These are phyloP conservation scores for Hypotaenidia philippensis DNA, from an alignment of 2,797 vertebrate genomes.

Conservation along the genomic window DNA sequence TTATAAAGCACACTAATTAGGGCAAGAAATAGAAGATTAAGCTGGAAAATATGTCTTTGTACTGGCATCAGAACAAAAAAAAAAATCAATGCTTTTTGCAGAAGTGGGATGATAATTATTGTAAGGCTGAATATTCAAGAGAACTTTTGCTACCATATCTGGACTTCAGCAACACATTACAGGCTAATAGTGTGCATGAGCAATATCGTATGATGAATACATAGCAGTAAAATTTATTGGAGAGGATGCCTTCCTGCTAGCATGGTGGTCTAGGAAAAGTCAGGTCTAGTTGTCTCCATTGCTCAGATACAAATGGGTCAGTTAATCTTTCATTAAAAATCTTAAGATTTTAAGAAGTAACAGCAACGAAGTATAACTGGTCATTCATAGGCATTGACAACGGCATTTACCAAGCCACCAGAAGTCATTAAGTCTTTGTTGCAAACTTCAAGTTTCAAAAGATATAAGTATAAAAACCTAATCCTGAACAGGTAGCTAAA, in stretches of 20 bases:
- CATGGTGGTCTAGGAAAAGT: neutral
- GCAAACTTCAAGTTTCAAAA: neutral
- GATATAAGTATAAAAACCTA: neutral
- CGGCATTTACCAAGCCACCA: neutral
- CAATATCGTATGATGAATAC: neutral
- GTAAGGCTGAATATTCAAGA: neutral
- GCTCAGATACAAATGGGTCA: neutral
- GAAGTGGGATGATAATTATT: neutral
- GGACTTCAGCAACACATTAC: neutral
- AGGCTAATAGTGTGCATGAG: neutral
- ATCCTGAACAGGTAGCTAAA: neutral
- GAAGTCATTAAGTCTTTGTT: neutral
- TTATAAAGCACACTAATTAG: neutral
- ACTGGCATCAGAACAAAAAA: neutral
- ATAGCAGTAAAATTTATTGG: neutral
- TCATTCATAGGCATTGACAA: neutral
- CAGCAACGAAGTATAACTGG: neutral
- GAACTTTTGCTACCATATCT: neutral
- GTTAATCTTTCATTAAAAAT: neutral
- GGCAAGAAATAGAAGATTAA: neutral
- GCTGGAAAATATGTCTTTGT: neutral
- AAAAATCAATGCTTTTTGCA: neutral
- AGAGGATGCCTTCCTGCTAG: neutral
- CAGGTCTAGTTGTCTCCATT: neutral
- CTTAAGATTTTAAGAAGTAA: neutral